Evolutionary conservation across 2,888 invertebrate genomes (phyloP).

Genomic region (Tenthredo mesomela): DNA sequence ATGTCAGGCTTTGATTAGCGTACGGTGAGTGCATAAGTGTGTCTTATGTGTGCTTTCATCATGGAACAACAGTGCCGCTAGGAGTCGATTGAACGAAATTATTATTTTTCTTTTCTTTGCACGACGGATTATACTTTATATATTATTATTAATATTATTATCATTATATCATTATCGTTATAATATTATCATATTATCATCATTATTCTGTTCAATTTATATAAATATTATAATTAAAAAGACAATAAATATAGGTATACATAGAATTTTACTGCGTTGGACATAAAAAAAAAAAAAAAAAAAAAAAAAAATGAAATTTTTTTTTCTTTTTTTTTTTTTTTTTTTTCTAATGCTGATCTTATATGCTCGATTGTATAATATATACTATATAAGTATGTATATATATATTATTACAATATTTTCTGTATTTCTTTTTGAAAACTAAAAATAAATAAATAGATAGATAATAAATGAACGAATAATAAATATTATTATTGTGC

Average conservation of each 20-base stretch:
- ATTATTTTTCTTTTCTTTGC: constrained; percentile 22
- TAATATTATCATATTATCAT: constrained; percentile 27
- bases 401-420: background rate
- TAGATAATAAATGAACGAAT: background rate
- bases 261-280: constrained; percentile 6
- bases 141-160: background rate
- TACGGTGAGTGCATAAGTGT: constrained; percentile 37
- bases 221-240: background rate
- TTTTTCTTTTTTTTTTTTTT: too few relatives aligned
- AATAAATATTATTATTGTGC: background rate
- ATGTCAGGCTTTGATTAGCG: constrained; percentile 45
- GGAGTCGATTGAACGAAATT: constrained; percentile 38
- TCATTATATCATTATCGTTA: constrained; percentile 17
- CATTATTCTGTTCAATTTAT: constrained; percentile 25
- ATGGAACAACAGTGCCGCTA: constrained; percentile 43
- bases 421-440: background rate
- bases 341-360: too few relatives aligned
- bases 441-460: background rate
- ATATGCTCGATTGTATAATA: background rate
- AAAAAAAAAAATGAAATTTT: too few relatives aligned
- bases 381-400: background rate
- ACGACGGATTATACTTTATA: constrained; percentile 45
- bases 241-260: background rate
- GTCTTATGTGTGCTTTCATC: constrained; percentile 32
- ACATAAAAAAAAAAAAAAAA: background rate